Conservation (phyloP, 1,140 invertebrate species). For the Brachionus rubens region DNA sequence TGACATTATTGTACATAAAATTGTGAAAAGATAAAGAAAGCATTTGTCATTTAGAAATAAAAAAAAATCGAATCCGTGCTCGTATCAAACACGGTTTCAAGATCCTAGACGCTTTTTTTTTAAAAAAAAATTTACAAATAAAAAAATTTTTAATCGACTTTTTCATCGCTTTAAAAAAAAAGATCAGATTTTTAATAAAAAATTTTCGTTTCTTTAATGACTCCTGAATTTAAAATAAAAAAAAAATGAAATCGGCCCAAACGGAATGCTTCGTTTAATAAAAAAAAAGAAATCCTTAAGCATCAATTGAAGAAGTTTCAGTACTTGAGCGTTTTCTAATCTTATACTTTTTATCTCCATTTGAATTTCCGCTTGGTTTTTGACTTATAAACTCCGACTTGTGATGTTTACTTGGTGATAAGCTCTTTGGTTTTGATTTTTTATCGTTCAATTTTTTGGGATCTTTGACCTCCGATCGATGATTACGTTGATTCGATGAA, state of each 20-base stretch:
- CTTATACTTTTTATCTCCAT: neutral
- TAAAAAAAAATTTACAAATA: no score
- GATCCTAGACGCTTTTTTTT: no score
- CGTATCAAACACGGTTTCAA: no score
- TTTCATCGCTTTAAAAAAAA: no score
- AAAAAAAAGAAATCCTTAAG: neutral
- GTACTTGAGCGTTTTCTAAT: conserved; percentile 4
- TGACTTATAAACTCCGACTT: conserved; percentile 11
- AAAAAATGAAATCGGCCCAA: no score
- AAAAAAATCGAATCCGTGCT: no score
- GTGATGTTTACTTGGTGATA: conserved; percentile 13
- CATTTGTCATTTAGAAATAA: no score
- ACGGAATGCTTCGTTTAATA: neutral
- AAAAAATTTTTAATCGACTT: no score
- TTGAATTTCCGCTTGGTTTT: neutral
- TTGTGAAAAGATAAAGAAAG: no score
- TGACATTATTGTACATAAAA: no score
- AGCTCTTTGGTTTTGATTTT: conserved; percentile 6
- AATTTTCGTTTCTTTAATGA: neutral
- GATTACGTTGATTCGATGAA: neutral
- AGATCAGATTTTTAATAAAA: neutral
- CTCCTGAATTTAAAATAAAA: no score
- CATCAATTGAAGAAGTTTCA: conserved; percentile 24
- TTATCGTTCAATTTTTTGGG: neutral
- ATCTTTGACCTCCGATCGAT: neutral